Percentiles rank a stretch among this genome's conserved stretches.
Evolutionary conservation across 2,797 vertebrate genomes (phyloP).

Genomic region (Gymnopithys bicolor): DNA sequence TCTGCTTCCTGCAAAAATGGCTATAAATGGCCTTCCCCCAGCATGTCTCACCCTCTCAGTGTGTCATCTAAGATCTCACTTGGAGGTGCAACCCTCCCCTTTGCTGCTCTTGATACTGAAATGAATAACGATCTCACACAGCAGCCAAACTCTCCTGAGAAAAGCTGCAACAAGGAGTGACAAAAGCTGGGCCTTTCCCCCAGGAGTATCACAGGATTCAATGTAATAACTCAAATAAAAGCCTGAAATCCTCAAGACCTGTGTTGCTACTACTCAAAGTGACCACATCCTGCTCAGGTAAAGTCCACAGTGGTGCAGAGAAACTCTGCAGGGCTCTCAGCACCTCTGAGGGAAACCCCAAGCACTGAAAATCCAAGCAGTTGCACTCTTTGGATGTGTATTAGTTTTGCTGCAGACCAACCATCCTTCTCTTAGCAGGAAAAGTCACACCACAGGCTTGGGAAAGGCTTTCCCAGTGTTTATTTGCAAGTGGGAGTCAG

Average conservation of each 20-base stretch:
- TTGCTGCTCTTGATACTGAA: neutral
- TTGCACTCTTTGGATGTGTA: neutral
- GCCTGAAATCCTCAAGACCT: neutral
- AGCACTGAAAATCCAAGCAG: neutral
- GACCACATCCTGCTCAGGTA: slow-evolving; percentile 58
- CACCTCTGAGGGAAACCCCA: neutral
- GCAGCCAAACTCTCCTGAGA: neutral
- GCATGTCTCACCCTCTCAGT: neutral
- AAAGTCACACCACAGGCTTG: neutral
- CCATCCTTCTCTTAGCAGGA: neutral
- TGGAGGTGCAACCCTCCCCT: neutral
- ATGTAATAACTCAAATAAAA: slow-evolving; percentile 1
- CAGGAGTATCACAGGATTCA: neutral
- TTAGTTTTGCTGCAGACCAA: neutral
- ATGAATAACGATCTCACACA: neutral
- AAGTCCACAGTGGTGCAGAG: neutral
- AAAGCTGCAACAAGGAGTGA: neutral
- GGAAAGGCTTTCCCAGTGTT: neutral
- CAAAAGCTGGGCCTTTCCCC: no score
- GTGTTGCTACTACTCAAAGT: neutral
- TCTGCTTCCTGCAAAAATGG: neutral
- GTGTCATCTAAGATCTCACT: neutral
- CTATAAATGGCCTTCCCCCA: neutral
- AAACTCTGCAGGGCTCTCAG: neutral
- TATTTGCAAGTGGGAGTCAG: neutral